Percentiles rank a stretch among this genome's conserved stretches.
phyloP scores from a whole-genome alignment of 2,113 vertebrate species.

The Urocolius indicus region DNA sequence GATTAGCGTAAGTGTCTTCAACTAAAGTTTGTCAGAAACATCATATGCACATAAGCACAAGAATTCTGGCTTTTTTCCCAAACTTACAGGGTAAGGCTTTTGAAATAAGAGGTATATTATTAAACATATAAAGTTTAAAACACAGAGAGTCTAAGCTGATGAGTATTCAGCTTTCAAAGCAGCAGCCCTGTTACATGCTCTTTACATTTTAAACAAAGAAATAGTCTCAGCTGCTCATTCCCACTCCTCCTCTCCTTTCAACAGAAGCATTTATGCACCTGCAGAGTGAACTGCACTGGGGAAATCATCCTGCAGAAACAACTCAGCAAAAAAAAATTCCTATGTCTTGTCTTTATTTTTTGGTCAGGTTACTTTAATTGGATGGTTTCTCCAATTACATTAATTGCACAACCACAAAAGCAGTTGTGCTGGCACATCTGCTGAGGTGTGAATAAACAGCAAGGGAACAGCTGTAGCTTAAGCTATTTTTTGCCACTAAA shows the following conservation, averaged over 20 bases:
- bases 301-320: background rate
- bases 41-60: background rate
- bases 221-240: background rate
- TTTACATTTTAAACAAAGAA: background rate
- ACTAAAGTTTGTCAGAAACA: background rate
- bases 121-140: background rate
- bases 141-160: background rate
- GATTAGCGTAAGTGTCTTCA: background rate
- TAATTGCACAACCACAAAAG: background rate
- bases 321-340: background rate
- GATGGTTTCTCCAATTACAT: background rate
- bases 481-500: background rate
- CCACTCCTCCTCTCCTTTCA: background rate
- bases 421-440: background rate
- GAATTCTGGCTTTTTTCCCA: background rate
- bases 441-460: background rate
- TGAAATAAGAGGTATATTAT: background rate
- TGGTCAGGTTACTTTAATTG: background rate
- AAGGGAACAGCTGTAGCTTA: background rate
- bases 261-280: background rate
- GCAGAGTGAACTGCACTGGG: background rate
- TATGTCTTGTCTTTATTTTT: background rate
- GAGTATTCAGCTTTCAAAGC: background rate
- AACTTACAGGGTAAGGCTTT: background rate
- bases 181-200: background rate